phyloP scores from a whole-genome alignment of 2,113 vertebrate species.

The Ctenomys sociabilis region DNA sequence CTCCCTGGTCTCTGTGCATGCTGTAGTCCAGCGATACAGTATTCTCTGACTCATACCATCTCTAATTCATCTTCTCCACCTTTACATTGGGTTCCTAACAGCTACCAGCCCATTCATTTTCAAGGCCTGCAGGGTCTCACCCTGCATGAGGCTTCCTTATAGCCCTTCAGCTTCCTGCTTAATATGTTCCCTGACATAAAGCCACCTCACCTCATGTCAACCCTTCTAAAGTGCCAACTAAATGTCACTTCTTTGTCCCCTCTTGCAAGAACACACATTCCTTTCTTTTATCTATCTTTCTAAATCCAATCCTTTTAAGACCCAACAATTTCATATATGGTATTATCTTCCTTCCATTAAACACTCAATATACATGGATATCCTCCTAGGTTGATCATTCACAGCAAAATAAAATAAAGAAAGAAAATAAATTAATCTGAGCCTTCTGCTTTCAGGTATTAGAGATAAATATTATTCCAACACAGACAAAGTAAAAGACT shows the following conservation, averaged over 20 bases:
- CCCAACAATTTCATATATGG: not conserved
- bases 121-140: accelerated
- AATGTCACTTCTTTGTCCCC: not conserved
- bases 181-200: not conserved
- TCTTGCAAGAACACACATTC: not conserved
- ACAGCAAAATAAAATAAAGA: not conserved
- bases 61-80: not conserved
- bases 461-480: constrained; percentile 28
- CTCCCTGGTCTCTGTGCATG: not conserved
- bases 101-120: not conserved
- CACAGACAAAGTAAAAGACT: not conserved
- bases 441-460: not conserved
- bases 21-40: not conserved
- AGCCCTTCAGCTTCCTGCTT: not conserved
- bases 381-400: not conserved
- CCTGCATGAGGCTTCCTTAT: too few relatives aligned
- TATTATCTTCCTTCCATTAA: not conserved
- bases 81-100: not conserved
- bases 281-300: not conserved
- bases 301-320: not conserved
- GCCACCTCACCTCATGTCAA: too few relatives aligned
- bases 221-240: not conserved
- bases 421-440: not conserved
- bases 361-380: not conserved
- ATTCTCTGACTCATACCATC: not conserved